Evolutionary conservation across 1,140 invertebrate species (phyloP).

Genomic region (Phthorimaea operculella): DNA sequence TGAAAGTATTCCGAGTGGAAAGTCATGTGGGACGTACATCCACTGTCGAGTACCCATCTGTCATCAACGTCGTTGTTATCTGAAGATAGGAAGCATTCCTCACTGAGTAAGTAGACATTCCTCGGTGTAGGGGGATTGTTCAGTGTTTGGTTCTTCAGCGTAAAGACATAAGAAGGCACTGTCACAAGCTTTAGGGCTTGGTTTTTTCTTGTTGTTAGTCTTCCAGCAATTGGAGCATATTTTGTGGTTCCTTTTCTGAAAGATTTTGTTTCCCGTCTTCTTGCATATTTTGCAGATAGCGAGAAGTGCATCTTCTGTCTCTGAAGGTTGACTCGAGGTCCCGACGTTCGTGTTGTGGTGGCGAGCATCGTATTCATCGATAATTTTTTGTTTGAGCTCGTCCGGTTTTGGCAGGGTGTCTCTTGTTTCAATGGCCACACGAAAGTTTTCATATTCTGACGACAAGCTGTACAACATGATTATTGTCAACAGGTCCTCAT

Average conservation of each 20-base stretch:
- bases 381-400: slow-evolving; percentile 28
- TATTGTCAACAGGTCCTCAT: slow-evolving; percentile 21
- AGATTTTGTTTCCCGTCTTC: not conserved
- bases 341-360: not conserved
- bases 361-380: slow-evolving; percentile 29
- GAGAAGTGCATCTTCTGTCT: slow-evolving; percentile 2
- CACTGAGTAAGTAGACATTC: not conserved
- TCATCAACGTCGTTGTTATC: not conserved
- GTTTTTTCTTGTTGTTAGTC: slow-evolving; percentile 1
- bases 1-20: slow-evolving; percentile 2
- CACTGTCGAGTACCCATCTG: slow-evolving; percentile 10
- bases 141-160: not conserved
- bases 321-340: not conserved
- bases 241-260: not conserved
- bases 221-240: slow-evolving; percentile 6
- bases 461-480: slow-evolving; percentile 31
- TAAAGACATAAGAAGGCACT: not conserved
- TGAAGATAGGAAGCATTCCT: not conserved
- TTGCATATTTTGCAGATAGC: slow-evolving; percentile 2
- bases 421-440: slow-evolving; percentile 29
- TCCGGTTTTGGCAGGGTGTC: slow-evolving; percentile 29
- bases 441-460: slow-evolving; percentile 26
- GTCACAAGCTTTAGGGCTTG: not conserved
- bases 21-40: slow-evolving; percentile 11
- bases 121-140: too few relatives aligned